Conservation (phyloP, 1,140 invertebrate genomes). For the Laodelphax striatellus region DNA sequence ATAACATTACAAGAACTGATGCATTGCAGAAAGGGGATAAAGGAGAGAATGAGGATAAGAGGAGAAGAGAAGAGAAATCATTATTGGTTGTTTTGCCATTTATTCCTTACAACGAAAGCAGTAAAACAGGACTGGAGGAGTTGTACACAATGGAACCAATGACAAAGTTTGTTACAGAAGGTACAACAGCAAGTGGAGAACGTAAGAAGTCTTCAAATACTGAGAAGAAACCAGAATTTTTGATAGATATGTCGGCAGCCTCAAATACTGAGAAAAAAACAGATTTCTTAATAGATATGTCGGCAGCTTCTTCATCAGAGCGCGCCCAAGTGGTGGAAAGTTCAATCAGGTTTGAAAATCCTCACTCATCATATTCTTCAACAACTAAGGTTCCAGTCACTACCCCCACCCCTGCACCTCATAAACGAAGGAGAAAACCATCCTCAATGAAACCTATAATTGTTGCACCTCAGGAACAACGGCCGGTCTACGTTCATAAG, state of each 20-base stretch:
- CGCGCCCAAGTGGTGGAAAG: constrained; percentile 11
- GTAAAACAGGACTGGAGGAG: constrained; percentile 32
- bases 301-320: background rate
- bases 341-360: constrained; percentile 10
- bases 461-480: constrained; percentile 2
- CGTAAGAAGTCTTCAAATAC: background rate
- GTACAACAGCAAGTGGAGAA: background rate
- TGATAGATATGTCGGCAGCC: no score
- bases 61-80: background rate
- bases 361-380: background rate
- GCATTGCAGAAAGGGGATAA: background rate
- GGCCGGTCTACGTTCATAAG: background rate
- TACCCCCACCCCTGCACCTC: background rate
- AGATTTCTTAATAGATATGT: no score
- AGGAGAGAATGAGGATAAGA: background rate
- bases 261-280: constrained; percentile 5
- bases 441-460: background rate
- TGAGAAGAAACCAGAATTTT: background rate
- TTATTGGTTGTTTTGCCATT: constrained; percentile 44
- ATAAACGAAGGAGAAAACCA: constrained; percentile 3
- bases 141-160: constrained; percentile 41
- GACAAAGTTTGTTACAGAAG: constrained; percentile 32
- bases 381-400: background rate
- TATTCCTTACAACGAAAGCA: constrained; percentile 29
- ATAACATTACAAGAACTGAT: constrained; percentile 34